phyloP scores from a whole-genome alignment of 2,113 vertebrate genomes.

The Brachirus orientalis region DNA sequence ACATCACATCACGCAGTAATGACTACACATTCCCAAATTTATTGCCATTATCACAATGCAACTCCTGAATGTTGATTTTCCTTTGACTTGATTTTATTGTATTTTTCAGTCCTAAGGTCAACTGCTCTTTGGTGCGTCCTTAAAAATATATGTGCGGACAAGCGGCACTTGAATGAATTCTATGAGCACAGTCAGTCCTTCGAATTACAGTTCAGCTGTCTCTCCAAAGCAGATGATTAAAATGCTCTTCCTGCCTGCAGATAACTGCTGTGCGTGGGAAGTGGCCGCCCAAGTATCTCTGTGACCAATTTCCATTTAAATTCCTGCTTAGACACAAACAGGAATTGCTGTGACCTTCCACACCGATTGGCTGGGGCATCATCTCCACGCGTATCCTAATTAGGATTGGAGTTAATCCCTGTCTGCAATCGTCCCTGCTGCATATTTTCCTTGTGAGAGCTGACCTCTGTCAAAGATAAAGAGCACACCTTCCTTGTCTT shows the following conservation, averaged over 20 bases:
- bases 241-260: slow-evolving; percentile 52
- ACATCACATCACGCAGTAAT: too few relatives aligned
- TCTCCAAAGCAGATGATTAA: slow-evolving; percentile 55
- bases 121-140: slow-evolving; percentile 1
- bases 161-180: slow-evolving; percentile 25
- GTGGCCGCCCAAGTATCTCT: slow-evolving; percentile 31
- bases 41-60: too few relatives aligned
- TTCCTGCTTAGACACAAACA: slow-evolving; percentile 54
- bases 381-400: slow-evolving; percentile 69
- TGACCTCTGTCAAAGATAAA: slow-evolving; percentile 80
- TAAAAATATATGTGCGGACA: not conserved
- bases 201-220: slow-evolving; percentile 40
- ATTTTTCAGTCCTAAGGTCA: too few relatives aligned
- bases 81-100: too few relatives aligned
- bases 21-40: too few relatives aligned
- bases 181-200: slow-evolving; percentile 13
- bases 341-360: slow-evolving; percentile 73
- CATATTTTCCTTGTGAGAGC: slow-evolving; percentile 65
- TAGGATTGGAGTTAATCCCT: slow-evolving; percentile 78
- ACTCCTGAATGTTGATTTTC: too few relatives aligned
- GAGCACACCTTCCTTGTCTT: slow-evolving; percentile 65
- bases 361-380: slow-evolving; percentile 74
- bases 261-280: slow-evolving; percentile 42
- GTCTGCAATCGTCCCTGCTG: slow-evolving; percentile 66
- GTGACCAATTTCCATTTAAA: slow-evolving; percentile 64